Evolutionary conservation across 2,888 invertebrate genomes (phyloP), one percentile per base, ranked within the genome.

Genomic region (Phyllotreta striolata): DNA sequence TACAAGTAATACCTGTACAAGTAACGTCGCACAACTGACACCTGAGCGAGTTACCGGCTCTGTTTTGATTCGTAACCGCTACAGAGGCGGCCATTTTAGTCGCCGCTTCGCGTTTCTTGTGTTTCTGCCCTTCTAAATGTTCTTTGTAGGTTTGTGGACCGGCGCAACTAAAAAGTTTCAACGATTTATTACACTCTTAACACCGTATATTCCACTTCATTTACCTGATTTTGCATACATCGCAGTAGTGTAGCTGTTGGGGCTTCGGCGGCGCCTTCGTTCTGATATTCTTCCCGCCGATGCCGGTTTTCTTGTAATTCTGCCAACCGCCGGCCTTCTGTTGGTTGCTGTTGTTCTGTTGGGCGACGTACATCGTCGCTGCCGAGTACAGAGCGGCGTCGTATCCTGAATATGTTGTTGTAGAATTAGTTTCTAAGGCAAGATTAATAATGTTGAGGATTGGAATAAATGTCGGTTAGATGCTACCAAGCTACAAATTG

Each of bases 1-100:
- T 43, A 52, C 37, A 39, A 35, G 14, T 12, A 34, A 58, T 56
- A 68, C 67, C 98, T 8, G 98, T 98, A 83, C 98, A 99, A 7
- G 97, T 96, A 8, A 99, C 97, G 84, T 98, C 96, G 77, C 99
- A 99, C 66, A 99, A 87, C 82, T 98, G 98, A 84, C 99, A 99
- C 71, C 96, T 90, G 76, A 96, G 83, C 24, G 91, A 90, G 75
- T 86, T 88, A 56, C 89, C 86, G 13, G 88, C 85, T 51, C 87
- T 84, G 73, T 89, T 84, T 75, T 87, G 81, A 73, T 86, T 85
- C 69, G 87, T 87, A 74, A 87, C 83, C 73, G 89, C 83, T 68
- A 89, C 85, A 78, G 85, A 85, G 9, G 86, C 86, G 24, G 88
- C 88, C 79, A 89, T 87, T 80, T 93, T 93, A 34, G 90, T 84